Evolutionary conservation across 2,888 invertebrate genomes (phyloP).

Genomic region (Erebia ligea): DNA sequence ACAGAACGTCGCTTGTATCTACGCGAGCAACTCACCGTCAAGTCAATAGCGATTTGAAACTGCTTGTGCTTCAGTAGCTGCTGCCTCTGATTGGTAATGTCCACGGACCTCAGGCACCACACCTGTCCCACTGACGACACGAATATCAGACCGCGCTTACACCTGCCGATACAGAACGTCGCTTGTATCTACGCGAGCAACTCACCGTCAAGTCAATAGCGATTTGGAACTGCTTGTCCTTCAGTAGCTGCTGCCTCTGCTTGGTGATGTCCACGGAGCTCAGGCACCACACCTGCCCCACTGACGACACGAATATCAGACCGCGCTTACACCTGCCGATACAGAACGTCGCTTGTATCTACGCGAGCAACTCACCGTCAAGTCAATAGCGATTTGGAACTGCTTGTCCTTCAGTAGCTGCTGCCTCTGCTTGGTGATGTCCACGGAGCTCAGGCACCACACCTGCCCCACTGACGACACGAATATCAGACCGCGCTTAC

Average conservation of each 20-base stretch:
- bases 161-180: constrained; percentile 60
- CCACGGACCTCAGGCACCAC: constrained; percentile 93
- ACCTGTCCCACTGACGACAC: constrained; percentile 94
- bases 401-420: no score
- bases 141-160: constrained; percentile 91
- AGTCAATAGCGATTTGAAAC: constrained; percentile 95
- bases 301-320: constrained; percentile 92
- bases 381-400: no score
- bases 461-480: no score
- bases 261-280: constrained; percentile 90
- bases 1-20: no score
- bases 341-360: no score
- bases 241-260: constrained; percentile 92
- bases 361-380: no score
- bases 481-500: constrained; percentile 91
- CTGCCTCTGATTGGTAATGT: constrained; percentile 92
- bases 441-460: no score
- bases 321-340: constrained; percentile 86
- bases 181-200: background rate
- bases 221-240: constrained; percentile 96
- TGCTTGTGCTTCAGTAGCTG: constrained; percentile 94
- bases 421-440: no score
- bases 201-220: constrained; percentile 94
- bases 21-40: constrained; percentile 87
- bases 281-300: constrained; percentile 95